Conservation (phyloP, 1,140 invertebrate genomes). For the Drosophila pectinifera region DNA sequence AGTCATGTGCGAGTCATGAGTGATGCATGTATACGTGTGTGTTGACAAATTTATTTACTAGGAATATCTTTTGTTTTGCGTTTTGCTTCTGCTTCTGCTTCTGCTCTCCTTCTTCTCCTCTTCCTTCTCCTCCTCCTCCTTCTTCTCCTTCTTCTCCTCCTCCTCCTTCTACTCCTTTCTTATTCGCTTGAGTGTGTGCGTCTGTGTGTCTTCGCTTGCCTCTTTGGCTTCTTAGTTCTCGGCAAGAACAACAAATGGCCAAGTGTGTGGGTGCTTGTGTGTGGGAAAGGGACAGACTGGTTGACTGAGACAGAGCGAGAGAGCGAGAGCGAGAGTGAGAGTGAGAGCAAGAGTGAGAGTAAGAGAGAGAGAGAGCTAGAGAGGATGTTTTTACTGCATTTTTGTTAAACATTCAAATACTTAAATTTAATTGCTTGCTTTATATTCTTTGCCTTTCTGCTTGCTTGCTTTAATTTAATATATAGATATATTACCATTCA, state of each 20-base stretch:
- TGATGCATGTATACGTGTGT: slow-evolving; percentile 21
- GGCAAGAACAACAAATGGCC: slow-evolving; percentile 10
- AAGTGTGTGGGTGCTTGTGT: slow-evolving; percentile 14
- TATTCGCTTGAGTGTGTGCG: slow-evolving; percentile 12
- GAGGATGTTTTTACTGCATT: slow-evolving; percentile 57
- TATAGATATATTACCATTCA: slow-evolving; percentile 82
- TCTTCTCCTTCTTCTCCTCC: slow-evolving; percentile 6
- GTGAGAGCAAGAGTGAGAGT: slow-evolving; percentile 7
- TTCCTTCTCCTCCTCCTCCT: slow-evolving; percentile 15
- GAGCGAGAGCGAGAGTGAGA: background rate
- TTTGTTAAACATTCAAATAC: slow-evolving; percentile 78
- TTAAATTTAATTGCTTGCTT: slow-evolving; percentile 81
- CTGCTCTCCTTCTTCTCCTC: slow-evolving; percentile 8
- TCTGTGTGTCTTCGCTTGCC: slow-evolving; percentile 15
- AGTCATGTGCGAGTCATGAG: slow-evolving; percentile 34
- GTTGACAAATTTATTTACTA: slow-evolving; percentile 73
- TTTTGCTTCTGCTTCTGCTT: slow-evolving; percentile 36
- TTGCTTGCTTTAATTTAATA: slow-evolving; percentile 73
- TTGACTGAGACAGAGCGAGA: slow-evolving; percentile 1
- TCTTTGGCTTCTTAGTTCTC: slow-evolving; percentile 9
- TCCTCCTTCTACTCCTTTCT: slow-evolving; percentile 6
- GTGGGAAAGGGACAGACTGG: slow-evolving; percentile 13
- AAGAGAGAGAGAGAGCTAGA: slow-evolving; percentile 51
- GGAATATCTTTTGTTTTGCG: slow-evolving; percentile 59
- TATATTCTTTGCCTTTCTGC: slow-evolving; percentile 73